Percentiles rank a stretch among this genome's conserved stretches.
phyloP scores from a whole-genome alignment of 2,888 invertebrate species.

The Lycia hirtaria region DNA sequence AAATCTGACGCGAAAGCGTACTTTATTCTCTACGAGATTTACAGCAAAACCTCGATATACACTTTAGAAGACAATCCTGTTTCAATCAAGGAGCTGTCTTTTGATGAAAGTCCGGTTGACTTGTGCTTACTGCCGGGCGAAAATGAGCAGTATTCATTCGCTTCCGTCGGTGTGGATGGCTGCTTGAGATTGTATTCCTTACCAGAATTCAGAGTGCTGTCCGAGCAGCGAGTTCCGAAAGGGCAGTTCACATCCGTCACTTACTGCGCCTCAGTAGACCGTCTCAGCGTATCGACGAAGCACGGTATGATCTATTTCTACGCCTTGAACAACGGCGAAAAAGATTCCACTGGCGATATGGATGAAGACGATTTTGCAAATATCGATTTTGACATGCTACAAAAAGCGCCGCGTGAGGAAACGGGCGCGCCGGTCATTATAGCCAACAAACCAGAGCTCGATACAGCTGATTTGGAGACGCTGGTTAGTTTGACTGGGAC shows the following conservation, averaged over 20 bases:
- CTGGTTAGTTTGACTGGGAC: constrained; percentile 92
- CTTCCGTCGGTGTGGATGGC: constrained; percentile 91
- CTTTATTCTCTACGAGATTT: constrained; percentile 72
- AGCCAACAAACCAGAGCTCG: constrained; percentile 86
- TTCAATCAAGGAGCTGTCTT: constrained; percentile 85
- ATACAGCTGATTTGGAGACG: constrained; percentile 86
- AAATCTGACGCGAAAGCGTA: constrained; percentile 68
- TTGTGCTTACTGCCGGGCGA: constrained; percentile 87
- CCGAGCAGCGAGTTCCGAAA: constrained; percentile 88
- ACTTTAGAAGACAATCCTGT: constrained; percentile 86
- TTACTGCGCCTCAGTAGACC: constrained; percentile 95
- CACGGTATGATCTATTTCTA: constrained; percentile 94
- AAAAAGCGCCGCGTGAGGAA: constrained; percentile 70
- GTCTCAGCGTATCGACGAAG: constrained; percentile 93
- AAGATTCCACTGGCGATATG: constrained; percentile 89
- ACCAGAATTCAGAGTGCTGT: constrained; percentile 88
- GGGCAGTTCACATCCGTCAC: constrained; percentile 92
- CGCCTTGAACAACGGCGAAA: constrained; percentile 89
- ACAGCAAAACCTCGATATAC: constrained; percentile 67
- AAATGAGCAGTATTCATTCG: constrained; percentile 86
- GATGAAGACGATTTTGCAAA: constrained; percentile 88
- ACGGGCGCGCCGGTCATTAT: constrained; percentile 72
- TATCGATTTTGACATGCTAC: constrained; percentile 77
- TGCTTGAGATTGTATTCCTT: constrained; percentile 90
- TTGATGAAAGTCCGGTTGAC: constrained; percentile 88